These are phyloP conservation scores for Caenorhabditis wallacei DNA, from an alignment of 2,888 invertebrate species.

Conservation along the genomic window DNA sequence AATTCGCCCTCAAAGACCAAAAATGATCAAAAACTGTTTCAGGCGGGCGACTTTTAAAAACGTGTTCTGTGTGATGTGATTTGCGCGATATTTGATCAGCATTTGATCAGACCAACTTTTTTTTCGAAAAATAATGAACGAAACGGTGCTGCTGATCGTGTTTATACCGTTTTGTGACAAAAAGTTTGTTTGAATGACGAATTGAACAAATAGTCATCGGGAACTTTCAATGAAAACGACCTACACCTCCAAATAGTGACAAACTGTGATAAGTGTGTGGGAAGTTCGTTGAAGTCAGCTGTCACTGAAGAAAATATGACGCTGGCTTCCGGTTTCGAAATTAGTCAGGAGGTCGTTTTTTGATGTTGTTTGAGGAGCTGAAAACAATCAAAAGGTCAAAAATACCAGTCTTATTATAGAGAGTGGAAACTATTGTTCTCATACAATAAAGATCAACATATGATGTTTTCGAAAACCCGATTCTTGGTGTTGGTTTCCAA, in stretches of 20 bases:
- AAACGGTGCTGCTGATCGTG: slow-evolving; percentile 27
- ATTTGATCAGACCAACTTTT: slow-evolving; percentile 31
- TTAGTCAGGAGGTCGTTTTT: slow-evolving; percentile 10
- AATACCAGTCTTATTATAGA: neutral
- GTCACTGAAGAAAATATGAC: slow-evolving; percentile 11
- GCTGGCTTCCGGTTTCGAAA: slow-evolving; percentile 7
- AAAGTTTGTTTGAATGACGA: slow-evolving; percentile 34
- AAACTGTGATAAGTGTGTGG: slow-evolving; percentile 39
- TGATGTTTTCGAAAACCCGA: neutral
- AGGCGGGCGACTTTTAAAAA: slow-evolving; percentile 28
- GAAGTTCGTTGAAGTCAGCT: slow-evolving; percentile 45
- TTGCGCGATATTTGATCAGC: slow-evolving; percentile 34
- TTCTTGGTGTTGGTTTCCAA: neutral
- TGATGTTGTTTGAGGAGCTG: slow-evolving; percentile 8
- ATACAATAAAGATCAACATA: neutral
- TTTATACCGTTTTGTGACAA: slow-evolving; percentile 16
- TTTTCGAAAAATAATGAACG: slow-evolving; percentile 42
- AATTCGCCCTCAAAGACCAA: slow-evolving; percentile 18
- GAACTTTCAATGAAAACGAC: slow-evolving; percentile 27
- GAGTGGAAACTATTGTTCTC: neutral
- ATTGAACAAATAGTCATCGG: slow-evolving; percentile 41
- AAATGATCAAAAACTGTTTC: slow-evolving; percentile 45
- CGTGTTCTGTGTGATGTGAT: slow-evolving; percentile 29
- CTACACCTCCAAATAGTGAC: slow-evolving; percentile 38
- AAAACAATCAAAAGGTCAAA: slow-evolving; percentile 21